These are phyloP conservation scores for Antheraea mylitta DNA, from an alignment of 1,140 invertebrate genomes.

Conservation along the genomic window DNA sequence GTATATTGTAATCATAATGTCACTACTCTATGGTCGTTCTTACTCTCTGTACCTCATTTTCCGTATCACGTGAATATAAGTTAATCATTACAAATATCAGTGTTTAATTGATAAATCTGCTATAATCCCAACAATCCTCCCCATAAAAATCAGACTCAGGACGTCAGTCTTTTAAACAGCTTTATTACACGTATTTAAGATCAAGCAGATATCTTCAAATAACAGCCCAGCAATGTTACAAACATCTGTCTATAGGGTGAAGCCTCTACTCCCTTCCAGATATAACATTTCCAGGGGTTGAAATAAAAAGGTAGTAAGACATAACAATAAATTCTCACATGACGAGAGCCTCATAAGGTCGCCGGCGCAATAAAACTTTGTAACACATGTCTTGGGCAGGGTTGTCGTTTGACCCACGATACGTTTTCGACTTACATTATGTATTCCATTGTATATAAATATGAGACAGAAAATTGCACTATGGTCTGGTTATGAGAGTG, in stretches of 20 bases:
- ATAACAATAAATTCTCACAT: conserved; percentile 60
- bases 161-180: background rate
- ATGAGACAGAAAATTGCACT: too few species aligned
- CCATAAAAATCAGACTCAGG: too few species aligned
- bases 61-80: too few species aligned
- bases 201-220: background rate
- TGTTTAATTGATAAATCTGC: too few species aligned
- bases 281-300: background rate
- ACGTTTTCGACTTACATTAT: too few species aligned
- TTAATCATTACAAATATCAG: too few species aligned
- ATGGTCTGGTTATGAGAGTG: too few species aligned
- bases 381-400: conserved; percentile 34
- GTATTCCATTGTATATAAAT: too few species aligned
- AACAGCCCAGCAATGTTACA: background rate
- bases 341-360: conserved; percentile 51
- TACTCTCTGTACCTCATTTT: too few species aligned
- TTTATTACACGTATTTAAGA: background rate
- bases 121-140: too few species aligned
- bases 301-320: conserved; percentile 37
- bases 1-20: too few species aligned
- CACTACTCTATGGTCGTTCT: too few species aligned
- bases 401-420: conserved; percentile 20
- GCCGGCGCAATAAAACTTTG: conserved; percentile 48
- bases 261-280: background rate
- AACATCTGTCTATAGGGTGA: conserved; percentile 2